Evolutionary conservation across 2,888 invertebrate species (phyloP).

Genomic region (Scelioninae gen. 1): DNA sequence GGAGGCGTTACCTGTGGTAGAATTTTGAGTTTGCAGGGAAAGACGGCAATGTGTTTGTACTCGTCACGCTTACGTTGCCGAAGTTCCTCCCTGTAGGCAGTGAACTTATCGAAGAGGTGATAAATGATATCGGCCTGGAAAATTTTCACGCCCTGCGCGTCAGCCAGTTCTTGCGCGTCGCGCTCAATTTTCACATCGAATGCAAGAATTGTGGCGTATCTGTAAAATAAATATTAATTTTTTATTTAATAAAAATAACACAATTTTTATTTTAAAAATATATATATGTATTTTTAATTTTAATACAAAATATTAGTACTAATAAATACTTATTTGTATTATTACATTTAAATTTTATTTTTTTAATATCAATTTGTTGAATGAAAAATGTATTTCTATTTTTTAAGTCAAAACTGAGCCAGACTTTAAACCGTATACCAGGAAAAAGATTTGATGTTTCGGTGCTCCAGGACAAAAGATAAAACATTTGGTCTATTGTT

Average conservation of each 20-base stretch:
- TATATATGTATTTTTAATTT: no score
- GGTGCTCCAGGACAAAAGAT: slow-evolving; percentile 66
- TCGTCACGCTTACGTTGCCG: slow-evolving; percentile 96
- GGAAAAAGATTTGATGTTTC: slow-evolving; percentile 68
- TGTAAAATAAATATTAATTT: slow-evolving; percentile 79
- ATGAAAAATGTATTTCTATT: no score
- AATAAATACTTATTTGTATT: no score
- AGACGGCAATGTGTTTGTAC: slow-evolving; percentile 98
- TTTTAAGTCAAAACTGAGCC: no score
- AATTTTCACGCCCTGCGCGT: slow-evolving; percentile 95
- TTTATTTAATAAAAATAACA: no score
- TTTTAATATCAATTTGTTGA: no score
- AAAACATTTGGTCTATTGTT: slow-evolving; percentile 63
- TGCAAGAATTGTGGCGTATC: slow-evolving; percentile 98
- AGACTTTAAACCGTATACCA: no score
- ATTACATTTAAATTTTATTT: no score
- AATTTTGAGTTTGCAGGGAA: slow-evolving; percentile 96
- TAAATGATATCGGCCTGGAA: slow-evolving; percentile 99
- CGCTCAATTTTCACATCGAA: slow-evolving; percentile 99
- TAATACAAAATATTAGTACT: no score
- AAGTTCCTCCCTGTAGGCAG: slow-evolving; percentile 94
- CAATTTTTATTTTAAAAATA: no score
- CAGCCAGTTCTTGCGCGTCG: slow-evolving; percentile 99
- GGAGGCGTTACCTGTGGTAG: slow-evolving; percentile 88
- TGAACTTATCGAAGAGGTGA: slow-evolving; percentile 99